Evolutionary conservation across 2,888 invertebrate species (phyloP), one percentile per base, ranked within the genome.

Genomic region (Mythimna lalbum): DNA sequence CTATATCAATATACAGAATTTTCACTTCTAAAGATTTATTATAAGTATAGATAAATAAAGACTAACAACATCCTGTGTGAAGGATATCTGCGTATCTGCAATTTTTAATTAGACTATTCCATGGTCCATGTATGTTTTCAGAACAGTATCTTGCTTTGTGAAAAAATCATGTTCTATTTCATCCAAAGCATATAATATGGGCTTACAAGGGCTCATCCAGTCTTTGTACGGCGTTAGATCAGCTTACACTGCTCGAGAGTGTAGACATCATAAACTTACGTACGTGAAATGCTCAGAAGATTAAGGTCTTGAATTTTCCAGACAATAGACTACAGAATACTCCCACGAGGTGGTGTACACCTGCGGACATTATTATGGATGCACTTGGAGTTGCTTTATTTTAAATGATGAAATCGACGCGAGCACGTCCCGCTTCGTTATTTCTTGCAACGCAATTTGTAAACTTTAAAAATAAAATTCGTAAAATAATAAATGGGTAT

Each of bases 221-320:
- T 63, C 79, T 71, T 80, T 68, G 68, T 66, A 33, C 43, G 52
- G 33, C 33, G 21, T 83, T 63, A 74, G 79, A 73, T 81, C 79
- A 81, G 76, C 81, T 86, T 84, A 82, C 71, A 57, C 63, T 62
- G 67, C 76, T 81, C 76, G 74, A 56, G 73, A 80, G 66, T 74
- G 75, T 76, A 81, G 78, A 84, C 77, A 83, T 85, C 68, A 84
- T 81, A 78, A 80, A 80, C 77, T 79, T 71, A 80, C 61, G 63
- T 78, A 81, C 79, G 77, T 83, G 79, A 83, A 84, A 83, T 87
- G 74, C 78, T 81, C 69, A 77, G 71, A 82, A 86, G 85, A 88
- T 88, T 84, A 84, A 83, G 79, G 76, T 85, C 76, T 87, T 80
- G 83, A 85, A 87, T 84, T 86, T 87, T 86, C 86, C 83, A 83